Conservation (phyloP, 2,113 vertebrate species). For the Camarhynchus parvulus region DNA sequence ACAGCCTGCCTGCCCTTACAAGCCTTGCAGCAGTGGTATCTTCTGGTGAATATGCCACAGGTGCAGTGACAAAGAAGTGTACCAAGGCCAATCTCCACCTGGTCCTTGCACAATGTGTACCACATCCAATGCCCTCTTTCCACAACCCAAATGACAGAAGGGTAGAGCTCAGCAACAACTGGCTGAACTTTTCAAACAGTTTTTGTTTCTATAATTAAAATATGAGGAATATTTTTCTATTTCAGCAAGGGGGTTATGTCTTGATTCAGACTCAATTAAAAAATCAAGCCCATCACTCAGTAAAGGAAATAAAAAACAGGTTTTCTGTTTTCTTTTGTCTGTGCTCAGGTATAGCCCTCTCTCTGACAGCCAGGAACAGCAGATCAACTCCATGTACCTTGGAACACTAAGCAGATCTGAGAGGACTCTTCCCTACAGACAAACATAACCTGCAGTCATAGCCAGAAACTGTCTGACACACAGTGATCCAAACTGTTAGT, state of each 20-base stretch:
- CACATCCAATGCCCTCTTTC: accelerated
- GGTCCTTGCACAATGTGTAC: neutral
- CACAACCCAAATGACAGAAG: neutral
- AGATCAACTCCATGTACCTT: neutral
- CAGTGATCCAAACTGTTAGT: conserved; percentile 8
- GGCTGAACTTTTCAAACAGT: neutral
- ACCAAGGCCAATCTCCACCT: neutral
- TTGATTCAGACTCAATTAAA: neutral
- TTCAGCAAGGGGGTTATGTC: neutral
- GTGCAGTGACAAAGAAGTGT: accelerated
- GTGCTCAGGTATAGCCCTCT: neutral
- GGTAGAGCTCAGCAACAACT: neutral
- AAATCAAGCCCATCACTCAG: neutral
- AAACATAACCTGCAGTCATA: conserved; percentile 37
- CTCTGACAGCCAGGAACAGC: neutral
- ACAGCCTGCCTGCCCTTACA: neutral
- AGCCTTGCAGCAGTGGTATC: neutral
- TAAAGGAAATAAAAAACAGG: neutral
- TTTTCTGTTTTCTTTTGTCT: neutral
- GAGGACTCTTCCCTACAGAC: neutral
- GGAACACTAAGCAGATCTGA: neutral
- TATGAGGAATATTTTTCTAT: neutral
- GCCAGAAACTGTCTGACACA: conserved; percentile 1
- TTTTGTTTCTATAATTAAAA: neutral
- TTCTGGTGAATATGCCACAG: neutral